Base-by-base conservation (phyloP, 2,888 invertebrate species). In the Zygaena filipendulae region DNA sequence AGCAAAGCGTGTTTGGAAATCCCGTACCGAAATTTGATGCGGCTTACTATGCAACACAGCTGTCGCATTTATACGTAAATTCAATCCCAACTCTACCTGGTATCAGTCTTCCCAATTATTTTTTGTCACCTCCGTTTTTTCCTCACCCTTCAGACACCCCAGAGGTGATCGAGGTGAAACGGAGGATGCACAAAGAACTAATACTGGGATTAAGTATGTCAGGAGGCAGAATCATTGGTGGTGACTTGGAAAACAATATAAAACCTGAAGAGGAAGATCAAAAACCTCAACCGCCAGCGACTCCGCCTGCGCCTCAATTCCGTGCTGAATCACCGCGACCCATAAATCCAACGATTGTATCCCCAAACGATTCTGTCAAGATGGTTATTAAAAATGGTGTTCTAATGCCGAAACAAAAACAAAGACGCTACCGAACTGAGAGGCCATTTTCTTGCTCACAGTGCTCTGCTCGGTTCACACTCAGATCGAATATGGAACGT, bases 401-500 rank as follows among this genome's bases (percentile, higher is more conserved):
- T 1, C 71, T 94, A 2, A 92, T 94, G 87, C 93, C 93, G 1
- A 95, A 95, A 49, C 94, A 94, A 52, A 95, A 95, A 49, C 95
- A 95, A 61, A 75, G 94, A 26, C 84, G 95, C 21, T 95, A 95
- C 55, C 82, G 95, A 34, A 95, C 95, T 11, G 95, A 95, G 57
- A 80, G 95, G 13, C 95, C 95, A 0, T 95, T 94, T 62, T 88
- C 90, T 1, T 96, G 95, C 59, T 91, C 92, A 32, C 91, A 93
- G 52, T 95, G 96, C 62, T 89, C 92, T 0, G 94, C 95, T 0
- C 82, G 92, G 28, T 96, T 96, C 52, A 95, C 95, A 1, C 71
- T 95, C 7, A 83, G 93, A n/a, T 94, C 94, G 6, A 95, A 96
- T 49, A 95, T 95, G 93, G 95, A 95, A 60, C 83, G 95, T 0